Conservation (phyloP, 2,888 invertebrate species). For the Uloborus plumipes region DNA sequence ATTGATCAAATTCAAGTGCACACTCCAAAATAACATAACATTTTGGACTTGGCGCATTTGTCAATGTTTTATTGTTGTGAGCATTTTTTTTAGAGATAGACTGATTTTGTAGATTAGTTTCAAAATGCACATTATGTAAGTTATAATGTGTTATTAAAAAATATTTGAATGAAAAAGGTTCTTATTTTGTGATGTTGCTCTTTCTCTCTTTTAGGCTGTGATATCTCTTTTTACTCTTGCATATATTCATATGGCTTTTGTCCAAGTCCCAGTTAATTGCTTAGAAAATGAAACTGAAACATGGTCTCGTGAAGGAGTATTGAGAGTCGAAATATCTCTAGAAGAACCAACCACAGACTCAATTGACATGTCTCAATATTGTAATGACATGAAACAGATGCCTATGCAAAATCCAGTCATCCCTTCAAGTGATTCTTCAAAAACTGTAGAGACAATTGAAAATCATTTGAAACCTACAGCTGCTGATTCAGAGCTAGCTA, state of each 20-base stretch:
- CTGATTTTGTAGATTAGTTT: too few species aligned
- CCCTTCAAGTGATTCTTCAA: too few species aligned
- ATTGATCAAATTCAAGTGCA: too few species aligned
- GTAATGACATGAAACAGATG: constrained; percentile 13
- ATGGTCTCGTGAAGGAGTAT: constrained; percentile 96
- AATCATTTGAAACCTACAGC: not conserved
- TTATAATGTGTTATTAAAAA: too few species aligned
- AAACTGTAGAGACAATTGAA: too few species aligned
- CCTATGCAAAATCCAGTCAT: not conserved
- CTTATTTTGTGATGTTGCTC: not conserved
- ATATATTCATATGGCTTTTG: constrained; percentile 95
- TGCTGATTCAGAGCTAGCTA: not conserved
- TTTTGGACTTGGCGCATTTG: too few species aligned
- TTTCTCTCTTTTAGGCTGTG: constrained; percentile 43
- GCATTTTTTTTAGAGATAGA: too few species aligned
- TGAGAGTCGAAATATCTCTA: constrained; percentile 82
- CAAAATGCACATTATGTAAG: too few species aligned
- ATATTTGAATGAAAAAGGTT: too few species aligned
- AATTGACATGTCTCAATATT: constrained; percentile 35
- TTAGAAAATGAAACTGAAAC: constrained; percentile 86
- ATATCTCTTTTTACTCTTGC: constrained; percentile 86
- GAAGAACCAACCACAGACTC: constrained; percentile 22
- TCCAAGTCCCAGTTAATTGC: constrained; percentile 92
- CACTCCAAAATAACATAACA: too few species aligned
- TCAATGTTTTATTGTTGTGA: too few species aligned